Evolutionary conservation across 2,888 invertebrate genomes (phyloP), one percentile per base, ranked within the genome.

Genomic region (Sthenelais limicola): DNA sequence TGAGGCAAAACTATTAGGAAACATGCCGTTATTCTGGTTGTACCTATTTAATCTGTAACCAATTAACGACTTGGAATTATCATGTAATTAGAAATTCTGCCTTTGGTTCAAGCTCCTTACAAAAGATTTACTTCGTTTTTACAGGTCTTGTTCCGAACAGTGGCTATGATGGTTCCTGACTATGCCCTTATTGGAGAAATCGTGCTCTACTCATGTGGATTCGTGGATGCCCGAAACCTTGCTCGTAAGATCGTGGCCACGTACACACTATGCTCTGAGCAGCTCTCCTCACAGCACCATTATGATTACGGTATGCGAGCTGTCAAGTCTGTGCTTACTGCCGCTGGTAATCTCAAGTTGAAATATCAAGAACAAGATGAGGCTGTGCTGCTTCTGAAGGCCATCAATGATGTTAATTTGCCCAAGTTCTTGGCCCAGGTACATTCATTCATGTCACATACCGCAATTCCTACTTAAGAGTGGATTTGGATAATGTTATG

Each of bases 261-360:
- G 18, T 88, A 88, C 79, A 80, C 82, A 32, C 81, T 88, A 70
- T 88, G 88, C 78, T 88, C 88, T 3, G 88, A 88, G 75, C 87
- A 87, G 81, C 80, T 88, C 75, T 88, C 87, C 0, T 88, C 88
- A 4, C 88, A 88, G 78, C 88, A 88, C 76, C 88, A 88, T 77
- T 88, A 88, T 72, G 88, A 88, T 79, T 88, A 88, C 68, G 88
- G 94, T 70, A 88, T 88, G 88, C 80, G 88, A 72, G 88, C 88
- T 18, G 88, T 88, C 32, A 88, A 88, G 80, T 88, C 87, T 54
- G 88, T 88, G 52, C 80, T 88, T 54, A 88, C 88, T 0, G 88
- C 88, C 5, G 88, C 88, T 7, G 88, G 88, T 18, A 88, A 88
- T 78, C 83, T 88, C 21, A 88, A 88, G 74, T 83, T 88, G 33